These are phyloP conservation scores for Montipora efflorescens DNA, from an alignment of 64 coral and sea anemone genomes.

Conservation along the genomic window DNA sequence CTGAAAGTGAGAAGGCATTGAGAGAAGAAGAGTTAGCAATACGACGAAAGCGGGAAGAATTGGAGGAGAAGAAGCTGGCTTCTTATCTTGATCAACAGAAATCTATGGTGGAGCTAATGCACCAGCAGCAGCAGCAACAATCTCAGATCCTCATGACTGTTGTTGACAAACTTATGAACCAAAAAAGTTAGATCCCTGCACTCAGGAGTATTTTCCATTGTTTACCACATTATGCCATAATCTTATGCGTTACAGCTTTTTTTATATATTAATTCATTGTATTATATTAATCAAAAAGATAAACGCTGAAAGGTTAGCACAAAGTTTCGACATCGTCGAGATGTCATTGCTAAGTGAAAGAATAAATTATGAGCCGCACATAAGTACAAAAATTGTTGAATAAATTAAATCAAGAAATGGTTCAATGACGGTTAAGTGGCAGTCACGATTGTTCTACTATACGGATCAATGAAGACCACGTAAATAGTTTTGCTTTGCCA, in stretches of 20 bases:
- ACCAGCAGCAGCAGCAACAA: constrained; percentile 35
- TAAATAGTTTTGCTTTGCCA: too few relatives aligned
- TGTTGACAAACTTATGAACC: constrained; percentile 67
- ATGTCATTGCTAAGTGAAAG: too few relatives aligned
- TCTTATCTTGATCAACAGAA: constrained; percentile 34
- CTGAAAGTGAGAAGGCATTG: constrained; percentile 37
- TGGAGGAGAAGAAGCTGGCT: constrained; percentile 8
- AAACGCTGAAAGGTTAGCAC: too few relatives aligned
- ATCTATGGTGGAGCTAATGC: constrained; percentile 45
- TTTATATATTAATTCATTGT: constrained; percentile 45
- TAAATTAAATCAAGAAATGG: too few relatives aligned
- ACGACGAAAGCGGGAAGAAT: constrained; percentile 30
- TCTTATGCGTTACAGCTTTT: constrained; percentile 24
- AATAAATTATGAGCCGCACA: too few relatives aligned
- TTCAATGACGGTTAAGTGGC: too few relatives aligned
- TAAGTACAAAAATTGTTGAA: too few relatives aligned
- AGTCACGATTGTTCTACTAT: too few relatives aligned
- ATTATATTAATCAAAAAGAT: background rate
- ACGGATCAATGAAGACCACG: too few relatives aligned
- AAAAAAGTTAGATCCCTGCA: constrained; percentile 61
- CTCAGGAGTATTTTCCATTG: constrained; percentile 48
- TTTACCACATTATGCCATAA: constrained; percentile 49
- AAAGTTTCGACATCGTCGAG: too few relatives aligned
- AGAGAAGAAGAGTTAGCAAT: constrained; percentile 15
- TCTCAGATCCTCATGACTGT: constrained; percentile 58